Conservation (phyloP, 2,113 vertebrate genomes). For the Cyanistes caeruleus region DNA sequence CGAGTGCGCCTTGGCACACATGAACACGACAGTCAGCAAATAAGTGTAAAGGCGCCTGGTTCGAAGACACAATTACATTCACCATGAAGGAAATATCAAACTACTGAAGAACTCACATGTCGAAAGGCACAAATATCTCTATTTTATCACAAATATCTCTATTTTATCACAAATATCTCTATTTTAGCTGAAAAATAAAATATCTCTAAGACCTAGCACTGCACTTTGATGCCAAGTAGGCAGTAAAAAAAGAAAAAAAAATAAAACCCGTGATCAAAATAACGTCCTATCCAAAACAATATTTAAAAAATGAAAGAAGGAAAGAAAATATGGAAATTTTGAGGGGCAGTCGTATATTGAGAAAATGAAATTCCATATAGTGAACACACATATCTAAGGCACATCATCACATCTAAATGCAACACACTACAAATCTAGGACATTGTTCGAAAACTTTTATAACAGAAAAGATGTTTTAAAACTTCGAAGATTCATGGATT, state of each 20-base stretch:
- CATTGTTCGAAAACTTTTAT: fast-evolving
- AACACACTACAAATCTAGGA: fast-evolving
- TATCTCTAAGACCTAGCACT: fast-evolving
- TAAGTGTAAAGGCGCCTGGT: fast-evolving
- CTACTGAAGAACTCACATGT: fast-evolving
- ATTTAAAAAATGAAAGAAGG: fast-evolving
- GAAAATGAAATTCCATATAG: fast-evolving
- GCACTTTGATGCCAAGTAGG: fast-evolving
- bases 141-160: no score
- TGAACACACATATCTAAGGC: fast-evolving
- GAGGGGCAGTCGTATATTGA: fast-evolving
- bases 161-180: no score
- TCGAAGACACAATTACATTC: fast-evolving
- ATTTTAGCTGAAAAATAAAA: fast-evolving
- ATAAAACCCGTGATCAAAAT: fast-evolving
- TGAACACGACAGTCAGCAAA: fast-evolving
- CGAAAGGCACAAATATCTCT: fast-evolving
- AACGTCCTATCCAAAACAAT: fast-evolving
- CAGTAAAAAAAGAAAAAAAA: fast-evolving
- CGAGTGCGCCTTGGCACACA: fast-evolving
- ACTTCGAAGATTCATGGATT: fast-evolving
- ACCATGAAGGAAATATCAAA: fast-evolving
- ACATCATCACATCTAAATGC: fast-evolving
- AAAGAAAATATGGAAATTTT: fast-evolving
- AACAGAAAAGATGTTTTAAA: fast-evolving